Conservation (phyloP, 2,797 vertebrate genomes). For the Peromyscus nudipes region DNA sequence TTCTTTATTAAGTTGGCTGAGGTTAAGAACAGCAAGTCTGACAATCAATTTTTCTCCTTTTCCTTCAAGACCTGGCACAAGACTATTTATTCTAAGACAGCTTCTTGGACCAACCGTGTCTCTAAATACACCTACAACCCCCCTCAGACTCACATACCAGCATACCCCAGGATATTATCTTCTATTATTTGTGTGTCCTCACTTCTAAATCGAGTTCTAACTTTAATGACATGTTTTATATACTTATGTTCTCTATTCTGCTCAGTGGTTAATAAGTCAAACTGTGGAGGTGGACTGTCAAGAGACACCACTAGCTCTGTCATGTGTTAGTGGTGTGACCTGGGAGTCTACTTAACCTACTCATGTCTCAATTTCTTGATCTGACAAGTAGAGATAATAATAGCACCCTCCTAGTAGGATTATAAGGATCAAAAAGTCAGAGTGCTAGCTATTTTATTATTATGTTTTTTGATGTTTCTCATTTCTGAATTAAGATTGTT, state of each 20-base stretch:
- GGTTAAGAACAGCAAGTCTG: conserved; percentile 75
- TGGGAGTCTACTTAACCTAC: conserved; percentile 48
- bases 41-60: conserved; percentile 64
- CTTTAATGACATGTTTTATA: conserved; percentile 26
- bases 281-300: conserved; percentile 34
- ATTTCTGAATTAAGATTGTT: conserved; percentile 34
- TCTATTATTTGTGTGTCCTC: conserved; percentile 38
- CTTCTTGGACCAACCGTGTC: neutral
- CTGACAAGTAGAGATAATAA: conserved; percentile 36
- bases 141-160: neutral
- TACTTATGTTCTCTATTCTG: conserved; percentile 38
- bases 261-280: conserved; percentile 34
- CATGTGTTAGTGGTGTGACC: conserved; percentile 25
- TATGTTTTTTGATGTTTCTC: conserved; percentile 7
- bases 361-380: conserved; percentile 47
- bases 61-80: conserved; percentile 51
- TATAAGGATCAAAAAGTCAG: neutral
- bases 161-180: neutral
- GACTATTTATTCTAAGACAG: conserved; percentile 55
- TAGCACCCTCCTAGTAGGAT: neutral
- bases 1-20: conserved; percentile 76
- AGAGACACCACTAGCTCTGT: neutral
- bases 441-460: conserved; percentile 45
- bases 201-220: conserved; percentile 26
- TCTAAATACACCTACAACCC: conserved; percentile 14